Evolutionary conservation across 2,797 vertebrate genomes (phyloP).

Genomic region (Chaunax sp.): DNA sequence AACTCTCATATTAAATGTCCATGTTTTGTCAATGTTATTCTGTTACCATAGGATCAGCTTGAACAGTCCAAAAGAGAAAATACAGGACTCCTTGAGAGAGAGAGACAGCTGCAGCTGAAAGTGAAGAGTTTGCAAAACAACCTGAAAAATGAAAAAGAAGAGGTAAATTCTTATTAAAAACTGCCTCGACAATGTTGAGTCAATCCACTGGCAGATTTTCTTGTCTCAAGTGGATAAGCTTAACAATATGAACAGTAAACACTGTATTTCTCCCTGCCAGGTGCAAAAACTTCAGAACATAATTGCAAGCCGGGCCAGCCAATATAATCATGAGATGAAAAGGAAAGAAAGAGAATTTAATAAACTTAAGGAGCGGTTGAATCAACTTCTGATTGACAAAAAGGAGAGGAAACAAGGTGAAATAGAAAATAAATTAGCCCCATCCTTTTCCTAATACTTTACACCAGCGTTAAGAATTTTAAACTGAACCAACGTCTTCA

Average conservation of each 20-base stretch:
- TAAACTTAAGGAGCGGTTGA: conserved; percentile 94
- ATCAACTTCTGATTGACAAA: conserved; percentile 93
- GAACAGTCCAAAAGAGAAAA: conserved; percentile 92
- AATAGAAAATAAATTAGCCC: not conserved
- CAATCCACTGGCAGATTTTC: not conserved
- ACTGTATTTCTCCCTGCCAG: conserved; percentile 70
- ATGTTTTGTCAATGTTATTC: not conserved
- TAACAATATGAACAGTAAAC: not conserved
- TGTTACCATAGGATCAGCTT: conserved; percentile 88
- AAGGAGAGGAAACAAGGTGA: conserved; percentile 93
- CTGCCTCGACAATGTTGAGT: not conserved
- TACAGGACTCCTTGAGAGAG: conserved; percentile 90
- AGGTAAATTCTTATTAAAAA: conserved; percentile 80
- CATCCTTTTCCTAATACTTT: not conserved
- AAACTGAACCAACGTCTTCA: not conserved
- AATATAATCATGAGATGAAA: conserved; percentile 98
- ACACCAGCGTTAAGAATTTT: too few species aligned
- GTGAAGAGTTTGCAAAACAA: conserved; percentile 91
- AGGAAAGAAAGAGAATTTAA: conserved; percentile 96
- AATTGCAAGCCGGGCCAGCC: conserved; percentile 93
- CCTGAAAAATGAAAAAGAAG: conserved; percentile 96
- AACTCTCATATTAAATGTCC: not conserved
- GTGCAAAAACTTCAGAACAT: conserved; percentile 95
- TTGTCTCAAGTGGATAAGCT: not conserved
- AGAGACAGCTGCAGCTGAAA: conserved; percentile 92